Evolutionary conservation across 1,140 invertebrate species (phyloP).

Genomic region (Papilio polytes): DNA sequence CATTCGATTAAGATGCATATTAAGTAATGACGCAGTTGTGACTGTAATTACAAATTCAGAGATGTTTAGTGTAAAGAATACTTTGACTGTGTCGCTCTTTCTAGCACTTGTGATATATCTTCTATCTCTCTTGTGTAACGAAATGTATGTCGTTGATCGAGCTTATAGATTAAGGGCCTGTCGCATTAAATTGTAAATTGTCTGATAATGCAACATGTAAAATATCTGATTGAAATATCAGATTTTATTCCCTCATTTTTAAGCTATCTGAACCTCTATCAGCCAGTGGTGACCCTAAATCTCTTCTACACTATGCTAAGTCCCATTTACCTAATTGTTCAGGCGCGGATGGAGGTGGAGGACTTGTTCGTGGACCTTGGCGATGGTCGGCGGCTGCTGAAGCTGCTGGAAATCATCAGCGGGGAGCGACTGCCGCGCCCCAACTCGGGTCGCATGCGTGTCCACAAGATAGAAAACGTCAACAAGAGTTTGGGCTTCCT

Average conservation of each 20-base stretch:
- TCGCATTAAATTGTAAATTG: too few species aligned
- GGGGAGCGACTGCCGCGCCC: conserved; percentile 98
- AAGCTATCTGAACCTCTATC: too few species aligned
- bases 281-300: too few species aligned
- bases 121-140: conserved; percentile 7
- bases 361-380: conserved; percentile 98
- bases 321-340: conserved; percentile 43
- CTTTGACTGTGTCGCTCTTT: background rate
- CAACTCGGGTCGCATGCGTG: conserved; percentile 98
- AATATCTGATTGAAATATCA: too few species aligned
- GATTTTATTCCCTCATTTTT: too few species aligned
- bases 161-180: too few species aligned
- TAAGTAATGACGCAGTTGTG: background rate
- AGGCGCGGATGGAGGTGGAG: conserved; percentile 98
- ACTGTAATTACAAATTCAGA: background rate
- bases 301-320: too few species aligned
- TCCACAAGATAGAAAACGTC: conserved; percentile 99
- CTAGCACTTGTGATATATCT: background rate
- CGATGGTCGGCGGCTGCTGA: conserved; percentile 97
- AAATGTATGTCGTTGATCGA: background rate
- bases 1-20: background rate
- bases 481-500: conserved; percentile 99
- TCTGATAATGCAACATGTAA: too few species aligned
- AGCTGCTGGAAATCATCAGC: conserved; percentile 99
- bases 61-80: background rate